These are phyloP conservation scores for Pomatorhinus ruficollis DNA, from an alignment of 2,113 vertebrate species.

Conservation along the genomic window DNA sequence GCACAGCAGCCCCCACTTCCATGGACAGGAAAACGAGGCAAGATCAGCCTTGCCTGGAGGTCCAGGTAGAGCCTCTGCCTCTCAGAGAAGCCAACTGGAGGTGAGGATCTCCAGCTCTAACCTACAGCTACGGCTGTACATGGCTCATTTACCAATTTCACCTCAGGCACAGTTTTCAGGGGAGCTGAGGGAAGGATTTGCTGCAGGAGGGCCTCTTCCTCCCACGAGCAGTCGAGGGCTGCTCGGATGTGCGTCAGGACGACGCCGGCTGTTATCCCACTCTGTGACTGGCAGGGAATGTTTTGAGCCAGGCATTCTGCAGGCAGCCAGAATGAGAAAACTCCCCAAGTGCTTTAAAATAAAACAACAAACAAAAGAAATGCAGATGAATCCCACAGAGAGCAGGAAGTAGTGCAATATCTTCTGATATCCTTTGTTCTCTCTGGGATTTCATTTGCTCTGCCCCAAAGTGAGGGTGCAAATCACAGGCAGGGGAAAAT, in stretches of 20 bases:
- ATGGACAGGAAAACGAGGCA: rapidly evolving
- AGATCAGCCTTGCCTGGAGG: not conserved
- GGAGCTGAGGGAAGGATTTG: not conserved
- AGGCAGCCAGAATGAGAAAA: not conserved
- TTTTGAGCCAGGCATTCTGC: constrained; percentile 13
- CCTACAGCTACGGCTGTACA: not conserved
- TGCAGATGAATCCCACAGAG: constrained; percentile 11
- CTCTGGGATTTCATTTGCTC: not conserved
- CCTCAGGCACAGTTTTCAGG: not conserved
- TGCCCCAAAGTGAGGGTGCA: not conserved
- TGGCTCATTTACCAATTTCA: not conserved
- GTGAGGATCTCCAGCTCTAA: not conserved
- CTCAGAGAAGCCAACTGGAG: not conserved
- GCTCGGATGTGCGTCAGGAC: not conserved
- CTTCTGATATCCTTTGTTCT: not conserved
- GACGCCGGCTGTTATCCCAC: not conserved
- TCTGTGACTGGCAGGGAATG: not conserved
- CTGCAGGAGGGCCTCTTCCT: not conserved
- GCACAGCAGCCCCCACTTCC: not conserved
- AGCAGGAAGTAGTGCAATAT: not conserved
- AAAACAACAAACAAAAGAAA: constrained; percentile 38
- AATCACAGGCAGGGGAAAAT: not conserved
- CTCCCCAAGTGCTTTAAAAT: constrained; percentile 33
- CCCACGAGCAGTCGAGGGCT: not conserved
- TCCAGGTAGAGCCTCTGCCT: not conserved